Percentiles rank a stretch among this genome's conserved stretches.
Evolutionary conservation across 2,888 invertebrate genomes (phyloP).

Genomic region (Diaphora mendica): DNA sequence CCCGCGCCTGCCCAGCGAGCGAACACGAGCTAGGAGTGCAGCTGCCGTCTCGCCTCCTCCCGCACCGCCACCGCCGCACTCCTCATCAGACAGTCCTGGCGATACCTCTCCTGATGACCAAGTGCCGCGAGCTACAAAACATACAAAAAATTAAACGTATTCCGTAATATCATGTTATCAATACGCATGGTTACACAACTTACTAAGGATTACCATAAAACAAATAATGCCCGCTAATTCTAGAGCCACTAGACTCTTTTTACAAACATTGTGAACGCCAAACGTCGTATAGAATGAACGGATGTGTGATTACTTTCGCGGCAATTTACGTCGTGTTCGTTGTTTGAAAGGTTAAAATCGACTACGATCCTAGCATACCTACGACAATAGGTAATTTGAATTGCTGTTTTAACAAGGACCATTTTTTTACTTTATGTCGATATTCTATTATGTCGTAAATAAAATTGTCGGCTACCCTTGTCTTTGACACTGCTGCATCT

Average conservation of each 20-base stretch:
- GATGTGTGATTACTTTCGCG: constrained; percentile 5
- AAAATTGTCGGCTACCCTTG: not conserved
- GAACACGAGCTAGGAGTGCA: constrained; percentile 92
- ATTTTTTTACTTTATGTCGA: not conserved
- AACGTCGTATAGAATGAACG: constrained; percentile 5
- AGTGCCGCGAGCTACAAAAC: constrained; percentile 72
- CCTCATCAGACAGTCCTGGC: constrained; percentile 96
- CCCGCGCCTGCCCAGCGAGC: constrained; percentile 92
- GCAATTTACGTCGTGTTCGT: not conserved
- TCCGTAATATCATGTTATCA: not conserved
- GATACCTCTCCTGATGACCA: constrained; percentile 87
- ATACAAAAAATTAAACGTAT: not conserved
- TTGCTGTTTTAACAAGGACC: not conserved
- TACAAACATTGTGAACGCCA: not conserved
- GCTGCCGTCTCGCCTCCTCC: constrained; percentile 87
- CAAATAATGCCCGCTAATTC: not conserved
- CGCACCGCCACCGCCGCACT: constrained; percentile 90
- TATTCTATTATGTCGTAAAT: not conserved
- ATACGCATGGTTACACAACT: not conserved
- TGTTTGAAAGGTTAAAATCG: not conserved
- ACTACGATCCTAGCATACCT: constrained; percentile 2
- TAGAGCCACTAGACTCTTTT: not conserved
- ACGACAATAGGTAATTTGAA: not conserved
- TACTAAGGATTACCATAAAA: not conserved
- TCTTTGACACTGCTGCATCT: not conserved